Percentiles rank a stretch among this genome's conserved stretches.
Evolutionary conservation across 1,140 invertebrate species (phyloP).

Genomic region (Orussus abietinus): DNA sequence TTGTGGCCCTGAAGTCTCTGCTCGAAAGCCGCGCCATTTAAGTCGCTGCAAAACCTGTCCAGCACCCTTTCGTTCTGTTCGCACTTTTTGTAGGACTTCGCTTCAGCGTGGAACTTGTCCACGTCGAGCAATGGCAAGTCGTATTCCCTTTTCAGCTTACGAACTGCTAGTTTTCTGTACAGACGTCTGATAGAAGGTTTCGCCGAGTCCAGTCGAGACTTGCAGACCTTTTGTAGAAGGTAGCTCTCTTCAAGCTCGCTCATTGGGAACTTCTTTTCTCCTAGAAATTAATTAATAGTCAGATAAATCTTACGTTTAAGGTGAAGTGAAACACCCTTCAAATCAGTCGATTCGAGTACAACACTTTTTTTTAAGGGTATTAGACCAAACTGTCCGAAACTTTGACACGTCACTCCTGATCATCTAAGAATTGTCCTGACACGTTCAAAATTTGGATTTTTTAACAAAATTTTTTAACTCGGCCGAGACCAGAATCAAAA

Average conservation of each 20-base stretch:
- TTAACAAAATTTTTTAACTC: too few species aligned
- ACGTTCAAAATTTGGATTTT: too few species aligned
- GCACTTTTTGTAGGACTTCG: slow-evolving; percentile 14
- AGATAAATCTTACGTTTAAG: too few species aligned
- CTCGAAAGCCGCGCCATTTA: slow-evolving; percentile 37
- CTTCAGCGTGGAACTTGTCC: slow-evolving; percentile 43
- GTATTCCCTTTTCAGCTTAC: slow-evolving; percentile 60
- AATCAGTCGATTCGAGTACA: too few species aligned
- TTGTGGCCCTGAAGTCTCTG: slow-evolving; percentile 54
- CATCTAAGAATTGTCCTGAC: too few species aligned
- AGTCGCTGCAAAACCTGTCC: slow-evolving; percentile 47
- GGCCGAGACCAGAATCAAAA: too few species aligned
- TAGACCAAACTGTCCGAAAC: too few species aligned
- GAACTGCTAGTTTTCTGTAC: slow-evolving; percentile 59
- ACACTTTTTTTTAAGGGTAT: too few species aligned
- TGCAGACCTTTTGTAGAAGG: slow-evolving; percentile 52
- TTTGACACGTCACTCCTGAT: too few species aligned
- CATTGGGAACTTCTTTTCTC: slow-evolving; percentile 43
- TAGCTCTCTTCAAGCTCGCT: slow-evolving; percentile 59
- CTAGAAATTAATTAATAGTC: slow-evolving; percentile 27
- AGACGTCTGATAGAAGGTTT: slow-evolving; percentile 49
- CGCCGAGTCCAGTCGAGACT: slow-evolving; percentile 37
- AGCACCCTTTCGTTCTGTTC: slow-evolving; percentile 39
- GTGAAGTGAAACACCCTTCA: too few species aligned
- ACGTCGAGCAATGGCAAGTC: slow-evolving; percentile 59